Conservation (phyloP, 2,888 invertebrate species). For the Lasioglossum pauxillum region DNA sequence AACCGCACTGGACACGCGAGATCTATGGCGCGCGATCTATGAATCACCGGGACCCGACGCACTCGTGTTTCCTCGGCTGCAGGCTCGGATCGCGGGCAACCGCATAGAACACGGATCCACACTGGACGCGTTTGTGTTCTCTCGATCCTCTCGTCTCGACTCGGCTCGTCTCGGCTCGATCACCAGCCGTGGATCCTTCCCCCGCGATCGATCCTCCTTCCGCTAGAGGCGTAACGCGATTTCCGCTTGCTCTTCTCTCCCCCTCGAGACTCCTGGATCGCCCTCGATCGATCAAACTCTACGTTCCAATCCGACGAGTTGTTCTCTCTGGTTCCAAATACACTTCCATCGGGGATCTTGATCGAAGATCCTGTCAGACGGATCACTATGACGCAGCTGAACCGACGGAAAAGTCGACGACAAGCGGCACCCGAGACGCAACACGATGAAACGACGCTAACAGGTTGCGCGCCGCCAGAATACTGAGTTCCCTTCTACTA, state of each 20-base stretch:
- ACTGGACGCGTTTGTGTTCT: not conserved
- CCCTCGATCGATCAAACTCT: not conserved
- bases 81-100: constrained; percentile 20
- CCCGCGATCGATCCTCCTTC: constrained; percentile 22
- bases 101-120: constrained; percentile 8
- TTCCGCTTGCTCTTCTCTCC: constrained; percentile 10
- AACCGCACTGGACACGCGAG: constrained; percentile 24
- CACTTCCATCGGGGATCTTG: not conserved
- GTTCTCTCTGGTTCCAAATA: not conserved
- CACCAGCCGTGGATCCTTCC: constrained; percentile 1
- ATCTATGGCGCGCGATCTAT: constrained; percentile 18
- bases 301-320: not conserved
- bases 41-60: constrained; percentile 11
- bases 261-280: not conserved
- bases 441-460: constrained; percentile 60
- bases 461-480: constrained; percentile 78
- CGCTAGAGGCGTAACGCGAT: constrained; percentile 9
- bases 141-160: not conserved
- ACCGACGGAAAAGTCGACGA: constrained; percentile 8
- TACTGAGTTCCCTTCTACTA: constrained; percentile 75
- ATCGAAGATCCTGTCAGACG: not conserved
- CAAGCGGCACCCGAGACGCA: not conserved
- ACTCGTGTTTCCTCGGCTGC: not conserved
- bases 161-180: constrained; percentile 14
- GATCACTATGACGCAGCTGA: constrained; percentile 5